Evolutionary conservation across 1,140 invertebrate genomes (phyloP), one percentile per base, ranked within the genome.

Genomic region (Rhyacophila brunnea): DNA sequence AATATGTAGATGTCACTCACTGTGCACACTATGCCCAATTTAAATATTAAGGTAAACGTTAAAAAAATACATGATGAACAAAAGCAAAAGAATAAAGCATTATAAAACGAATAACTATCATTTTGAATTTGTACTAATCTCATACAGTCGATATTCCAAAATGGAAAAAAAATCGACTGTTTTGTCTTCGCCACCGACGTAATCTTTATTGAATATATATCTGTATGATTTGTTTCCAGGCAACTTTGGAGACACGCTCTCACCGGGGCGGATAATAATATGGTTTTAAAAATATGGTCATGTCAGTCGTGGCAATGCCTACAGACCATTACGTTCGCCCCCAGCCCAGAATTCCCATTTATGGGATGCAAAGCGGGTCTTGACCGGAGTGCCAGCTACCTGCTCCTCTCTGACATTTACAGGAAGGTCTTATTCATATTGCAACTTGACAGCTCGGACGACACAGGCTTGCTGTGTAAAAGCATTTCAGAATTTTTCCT

Each of bases 201-300:
- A n/a, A n/a, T n/a, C n/a, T n/a, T n/a, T n/a, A n/a, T n/a, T n/a
- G n/a, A n/a, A n/a, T n/a, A n/a, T n/a, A n/a, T n/a, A n/a, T n/a
- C n/a, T n/a, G n/a, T n/a, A n/a, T n/a, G n/a, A n/a, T 40, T 32
- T 46, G 28, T 58, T 73, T 78, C 13, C 71, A 92, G 89, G 13
- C 89, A 92, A 70, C 92, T 95, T 73, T 98, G 95, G 95, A 94
- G 95, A 70, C 96, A 90, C 79, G 91, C 91, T 3, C 81, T 98
- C 13, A 97, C 95, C 1, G 93, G 93, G 1, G 88, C 90, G 7
- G 86, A 92, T 60, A 86, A 93, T 68, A 96, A 96, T 74, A 87
- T 90, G 0, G 92, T 93, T 68, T 77, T 98, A 11, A 97, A 96
- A 76, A 77, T 98, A 17, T 97, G 95, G 93, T 92, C 91, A 6